phyloP scores from a whole-genome alignment of 1,140 invertebrate genomes.

The Hyphantria cunea region DNA sequence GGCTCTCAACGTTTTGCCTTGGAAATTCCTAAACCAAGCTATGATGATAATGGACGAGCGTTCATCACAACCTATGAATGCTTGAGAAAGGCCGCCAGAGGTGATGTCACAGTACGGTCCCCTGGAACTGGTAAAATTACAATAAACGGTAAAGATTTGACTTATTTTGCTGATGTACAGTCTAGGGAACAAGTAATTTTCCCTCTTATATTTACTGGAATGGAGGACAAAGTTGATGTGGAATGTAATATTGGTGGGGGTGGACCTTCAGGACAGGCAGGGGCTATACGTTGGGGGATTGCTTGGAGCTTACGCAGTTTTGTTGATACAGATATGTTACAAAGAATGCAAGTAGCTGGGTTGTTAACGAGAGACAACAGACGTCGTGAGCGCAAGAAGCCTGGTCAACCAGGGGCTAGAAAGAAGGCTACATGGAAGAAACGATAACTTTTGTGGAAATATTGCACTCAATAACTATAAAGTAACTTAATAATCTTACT shows the following conservation, averaged over 20 bases:
- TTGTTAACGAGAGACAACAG: conserved; percentile 92
- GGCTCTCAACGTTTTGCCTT: conserved; percentile 79
- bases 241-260: conserved; percentile 88
- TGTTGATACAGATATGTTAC: conserved; percentile 88
- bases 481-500: no score
- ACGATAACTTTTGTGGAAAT: conserved; percentile 84
- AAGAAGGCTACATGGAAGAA: conserved; percentile 97
- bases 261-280: conserved; percentile 89
- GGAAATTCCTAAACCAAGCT: conserved; percentile 84
- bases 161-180: conserved; percentile 87
- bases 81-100: conserved; percentile 87
- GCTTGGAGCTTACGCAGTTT: conserved; percentile 91
- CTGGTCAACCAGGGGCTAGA: conserved; percentile 94
- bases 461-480: neutral
- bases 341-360: conserved; percentile 96
- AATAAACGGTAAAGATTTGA: conserved; percentile 91
- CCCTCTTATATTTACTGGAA: conserved; percentile 90
- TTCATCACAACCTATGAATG: conserved; percentile 88
- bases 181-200: conserved; percentile 92
- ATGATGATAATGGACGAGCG: conserved; percentile 85
- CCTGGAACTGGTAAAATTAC: conserved; percentile 92
- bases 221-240: conserved; percentile 91
- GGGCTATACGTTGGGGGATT: conserved; percentile 93
- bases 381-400: conserved; percentile 94
- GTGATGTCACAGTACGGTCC: conserved; percentile 84